These are phyloP conservation scores for Neopipo cinnamomea DNA, from an alignment of 2,113 vertebrate genomes.

Conservation along the genomic window DNA sequence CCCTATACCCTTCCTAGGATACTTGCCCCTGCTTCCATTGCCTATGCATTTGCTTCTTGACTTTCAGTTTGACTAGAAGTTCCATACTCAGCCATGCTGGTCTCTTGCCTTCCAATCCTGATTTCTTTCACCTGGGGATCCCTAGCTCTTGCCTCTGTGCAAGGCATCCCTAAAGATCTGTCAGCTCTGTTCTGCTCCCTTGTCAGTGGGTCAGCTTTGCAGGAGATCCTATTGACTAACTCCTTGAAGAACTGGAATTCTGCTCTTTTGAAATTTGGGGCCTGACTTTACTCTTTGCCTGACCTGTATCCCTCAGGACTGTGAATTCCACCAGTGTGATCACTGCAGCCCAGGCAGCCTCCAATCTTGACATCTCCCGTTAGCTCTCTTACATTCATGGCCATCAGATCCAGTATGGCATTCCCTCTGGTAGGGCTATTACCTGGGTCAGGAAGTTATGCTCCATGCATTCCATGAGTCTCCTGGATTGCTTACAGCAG, in stretches of 20 bases:
- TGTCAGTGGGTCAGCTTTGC: neutral
- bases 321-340: neutral
- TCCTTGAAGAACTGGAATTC: neutral
- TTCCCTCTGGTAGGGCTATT: neutral
- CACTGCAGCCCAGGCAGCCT: neutral
- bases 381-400: neutral
- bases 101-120: neutral
- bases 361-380: rapidly evolving
- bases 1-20: neutral
- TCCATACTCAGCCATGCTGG: neutral
- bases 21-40: neutral
- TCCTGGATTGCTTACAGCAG: neutral
- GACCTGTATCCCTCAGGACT: neutral
- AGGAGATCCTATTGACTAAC: neutral
- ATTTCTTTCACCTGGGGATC: neutral
- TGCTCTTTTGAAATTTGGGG: neutral
- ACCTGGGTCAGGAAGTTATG: neutral
- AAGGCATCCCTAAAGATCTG: neutral
- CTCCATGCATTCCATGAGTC: neutral
- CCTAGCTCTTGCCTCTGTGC: neutral
- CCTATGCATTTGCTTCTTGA: neutral
- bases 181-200: neutral
- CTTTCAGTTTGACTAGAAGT: neutral
- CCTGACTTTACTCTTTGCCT: neutral
- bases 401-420: neutral